These are phyloP conservation scores for Drosophila rhopaloa DNA, from an alignment of 1,140 invertebrate species.

Conservation along the genomic window DNA sequence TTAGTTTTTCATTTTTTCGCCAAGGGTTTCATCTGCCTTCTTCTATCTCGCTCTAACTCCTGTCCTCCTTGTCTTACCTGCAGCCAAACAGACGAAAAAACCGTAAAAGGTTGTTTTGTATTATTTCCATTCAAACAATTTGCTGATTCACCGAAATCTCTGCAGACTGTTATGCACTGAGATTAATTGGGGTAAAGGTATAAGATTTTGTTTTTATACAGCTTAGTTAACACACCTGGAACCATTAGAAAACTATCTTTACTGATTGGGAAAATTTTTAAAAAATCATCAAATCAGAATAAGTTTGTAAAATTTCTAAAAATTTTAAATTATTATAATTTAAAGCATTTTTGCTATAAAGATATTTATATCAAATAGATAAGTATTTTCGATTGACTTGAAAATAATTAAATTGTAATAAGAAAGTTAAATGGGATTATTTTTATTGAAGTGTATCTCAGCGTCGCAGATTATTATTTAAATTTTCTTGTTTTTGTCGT, in stretches of 20 bases:
- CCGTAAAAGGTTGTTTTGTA: conserved; percentile 60
- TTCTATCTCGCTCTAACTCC: conserved; percentile 13
- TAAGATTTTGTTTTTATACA: no score
- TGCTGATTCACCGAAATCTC: conserved; percentile 56
- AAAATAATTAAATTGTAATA: no score
- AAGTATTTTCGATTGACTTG: no score
- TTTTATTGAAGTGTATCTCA: conserved; percentile 9
- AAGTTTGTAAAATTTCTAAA: no score
- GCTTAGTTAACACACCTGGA: no score
- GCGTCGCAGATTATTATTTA: conserved; percentile 21
- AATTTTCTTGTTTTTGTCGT: conserved; percentile 33
- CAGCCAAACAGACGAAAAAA: conserved; percentile 37
- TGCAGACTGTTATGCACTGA: background rate
- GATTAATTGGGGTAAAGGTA: background rate
- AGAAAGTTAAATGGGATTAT: background rate
- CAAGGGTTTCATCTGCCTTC: conserved; percentile 23
- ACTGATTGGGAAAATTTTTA: no score
- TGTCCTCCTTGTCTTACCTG: conserved; percentile 24
- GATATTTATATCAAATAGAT: no score
- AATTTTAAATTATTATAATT: no score
- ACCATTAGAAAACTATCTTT: no score
- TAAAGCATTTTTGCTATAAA: no score
- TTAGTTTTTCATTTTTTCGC: background rate
- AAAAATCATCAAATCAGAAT: no score
- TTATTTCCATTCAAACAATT: conserved; percentile 65